These are phyloP conservation scores for Tenualosa thibaudeaui DNA, from an alignment of 2,797 vertebrate species.

Conservation along the genomic window DNA sequence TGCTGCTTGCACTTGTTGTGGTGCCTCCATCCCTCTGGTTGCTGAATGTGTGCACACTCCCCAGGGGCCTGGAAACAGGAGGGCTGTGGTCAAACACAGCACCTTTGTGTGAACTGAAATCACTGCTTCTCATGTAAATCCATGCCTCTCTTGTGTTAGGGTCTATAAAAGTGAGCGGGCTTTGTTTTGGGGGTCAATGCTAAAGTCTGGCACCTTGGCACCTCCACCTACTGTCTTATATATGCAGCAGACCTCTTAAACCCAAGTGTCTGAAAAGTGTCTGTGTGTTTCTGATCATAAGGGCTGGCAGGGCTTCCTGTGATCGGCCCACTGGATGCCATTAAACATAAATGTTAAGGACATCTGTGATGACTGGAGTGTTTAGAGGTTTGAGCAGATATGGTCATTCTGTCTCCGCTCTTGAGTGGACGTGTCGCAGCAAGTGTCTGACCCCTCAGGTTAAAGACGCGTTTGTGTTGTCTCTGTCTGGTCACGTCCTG, in stretches of 20 bases:
- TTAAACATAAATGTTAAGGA: conserved; percentile 19
- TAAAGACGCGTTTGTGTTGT: conserved; percentile 1
- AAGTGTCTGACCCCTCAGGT: not conserved
- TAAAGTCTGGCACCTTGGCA: not conserved
- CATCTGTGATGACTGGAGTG: conserved; percentile 7
- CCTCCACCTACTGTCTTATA: not conserved
- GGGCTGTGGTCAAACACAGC: conserved; percentile 3
- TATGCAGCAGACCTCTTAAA: not conserved
- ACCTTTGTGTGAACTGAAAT: conserved; percentile 20
- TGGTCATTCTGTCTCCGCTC: not conserved
- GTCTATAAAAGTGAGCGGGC: not conserved
- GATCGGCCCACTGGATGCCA: conserved; percentile 8
- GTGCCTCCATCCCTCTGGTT: not conserved
- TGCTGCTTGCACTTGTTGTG: conserved; percentile 4
- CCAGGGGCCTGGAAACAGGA: conserved; percentile 7
- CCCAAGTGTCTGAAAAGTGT: not conserved
- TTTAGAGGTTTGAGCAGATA: not conserved
- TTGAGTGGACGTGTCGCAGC: not conserved
- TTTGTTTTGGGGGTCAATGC: conserved; percentile 13
- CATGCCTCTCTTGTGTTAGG: not conserved
- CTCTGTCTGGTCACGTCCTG: not conserved
- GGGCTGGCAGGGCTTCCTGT: not conserved
- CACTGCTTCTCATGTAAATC: conserved; percentile 19
- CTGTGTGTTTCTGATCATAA: not conserved
- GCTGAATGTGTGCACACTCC: not conserved